Evolutionary conservation across 2,888 invertebrate genomes (phyloP).

Genomic region (Euspilapteryx auroguttella): DNA sequence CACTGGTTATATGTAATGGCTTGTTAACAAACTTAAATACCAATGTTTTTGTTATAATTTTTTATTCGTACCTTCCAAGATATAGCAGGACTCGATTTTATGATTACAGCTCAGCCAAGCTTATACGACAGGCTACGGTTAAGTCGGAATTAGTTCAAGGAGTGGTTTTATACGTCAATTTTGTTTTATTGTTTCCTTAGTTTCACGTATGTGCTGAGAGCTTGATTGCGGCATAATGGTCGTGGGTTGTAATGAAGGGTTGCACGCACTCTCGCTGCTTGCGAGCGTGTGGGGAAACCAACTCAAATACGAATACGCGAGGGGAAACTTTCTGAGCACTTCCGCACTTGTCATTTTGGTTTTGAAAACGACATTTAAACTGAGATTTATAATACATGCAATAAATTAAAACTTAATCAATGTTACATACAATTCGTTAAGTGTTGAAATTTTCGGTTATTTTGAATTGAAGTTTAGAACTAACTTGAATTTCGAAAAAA

Average conservation of each 20-base stretch:
- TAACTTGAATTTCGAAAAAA: too few relatives aligned
- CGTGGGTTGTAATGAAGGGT: conserved; percentile 51
- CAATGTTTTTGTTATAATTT: conserved; percentile 3
- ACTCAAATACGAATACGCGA: conserved; percentile 21
- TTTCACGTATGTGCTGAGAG: conserved; percentile 51
- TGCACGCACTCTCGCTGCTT: conserved; percentile 31
- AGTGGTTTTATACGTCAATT: conserved; percentile 50
- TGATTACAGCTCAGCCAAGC: conserved; percentile 13
- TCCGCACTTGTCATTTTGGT: conserved; percentile 38
- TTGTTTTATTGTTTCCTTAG: conserved; percentile 53
- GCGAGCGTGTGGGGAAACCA: conserved; percentile 36
- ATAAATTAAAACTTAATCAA: too few relatives aligned
- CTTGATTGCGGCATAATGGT: conserved; percentile 52
- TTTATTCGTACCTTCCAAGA: conserved; percentile 1
- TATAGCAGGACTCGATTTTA: conserved; percentile 13
- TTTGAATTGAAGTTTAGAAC: too few relatives aligned
- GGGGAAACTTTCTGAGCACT: conserved; percentile 35
- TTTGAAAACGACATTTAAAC: conserved; percentile 27
- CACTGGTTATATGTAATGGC: too few relatives aligned
- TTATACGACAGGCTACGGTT: conserved; percentile 26
- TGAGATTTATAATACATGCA: conserved; percentile 9
- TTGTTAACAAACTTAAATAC: too few relatives aligned
- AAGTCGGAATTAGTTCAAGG: conserved; percentile 34
- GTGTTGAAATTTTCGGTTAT: too few relatives aligned
- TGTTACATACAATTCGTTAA: too few relatives aligned